Base-by-base conservation (phyloP, 35 echinoderm and acorn worm species). In the Hemicentrotus pulcherrimus region DNA sequence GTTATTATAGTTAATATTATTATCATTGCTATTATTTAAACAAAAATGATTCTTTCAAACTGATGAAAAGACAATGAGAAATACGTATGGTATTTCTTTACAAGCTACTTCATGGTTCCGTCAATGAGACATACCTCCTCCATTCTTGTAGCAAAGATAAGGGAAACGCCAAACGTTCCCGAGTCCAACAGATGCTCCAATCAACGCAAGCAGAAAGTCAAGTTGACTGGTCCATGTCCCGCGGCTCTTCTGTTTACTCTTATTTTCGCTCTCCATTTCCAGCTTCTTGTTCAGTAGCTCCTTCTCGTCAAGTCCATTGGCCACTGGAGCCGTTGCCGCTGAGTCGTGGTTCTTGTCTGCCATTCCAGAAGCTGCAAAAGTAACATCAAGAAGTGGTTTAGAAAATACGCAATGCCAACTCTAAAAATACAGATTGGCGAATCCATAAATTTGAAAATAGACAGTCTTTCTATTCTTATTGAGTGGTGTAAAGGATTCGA, bases 111-210 rank as follows among this genome's bases (percentile, higher is more conserved):
- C 35, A 41, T 41, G 35, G 35, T 41, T 41, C 35, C 35, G 0
- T 8, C 32, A 33, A 32, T 89, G 31, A 18, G 31, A 96, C 96
- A 61, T 59, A 96, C 96, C 96, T 92, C 96, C 96, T 3, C 96
- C 96, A 86, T 96, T 96, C 78, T 95, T 96, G 94, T 96, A 96
- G 61, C 96, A 96, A 15, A 96, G 65, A 85, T 96, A 96, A 70
- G 96, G 96, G 94, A 96, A 96, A 5, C 96, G 86, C 96, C 96
- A 96, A n/a, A 96, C 88, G 52, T 96, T 96, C 35, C 96, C 96
- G 1, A 96, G 93, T 1, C 96, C 96, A 31, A 96, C 94, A 9
- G 96, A 94, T 61, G 94, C 94, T 48, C 96, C 96, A 32, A 96
- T 96, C 86, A 94, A 88, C 4, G 96, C 96, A 31, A 96, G 48